Conservation (phyloP, 2,797 vertebrate species). For the Channallabes apus region DNA sequence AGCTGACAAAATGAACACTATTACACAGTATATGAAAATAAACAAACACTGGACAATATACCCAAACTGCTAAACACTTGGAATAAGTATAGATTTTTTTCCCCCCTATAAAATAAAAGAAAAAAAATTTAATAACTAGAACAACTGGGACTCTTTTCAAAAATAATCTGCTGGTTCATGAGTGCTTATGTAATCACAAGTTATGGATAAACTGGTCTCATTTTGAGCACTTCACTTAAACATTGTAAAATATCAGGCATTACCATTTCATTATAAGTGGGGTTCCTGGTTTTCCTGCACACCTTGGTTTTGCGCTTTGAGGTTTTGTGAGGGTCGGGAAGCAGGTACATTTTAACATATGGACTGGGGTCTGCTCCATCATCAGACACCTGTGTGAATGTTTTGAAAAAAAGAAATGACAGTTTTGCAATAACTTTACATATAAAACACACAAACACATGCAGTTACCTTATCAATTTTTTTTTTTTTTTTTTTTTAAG, state of each 20-base stretch:
- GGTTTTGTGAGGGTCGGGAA: conserved; percentile 93
- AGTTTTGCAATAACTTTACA: neutral
- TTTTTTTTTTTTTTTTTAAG: neutral
- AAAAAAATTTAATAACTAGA: neutral
- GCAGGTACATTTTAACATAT: conserved; percentile 97
- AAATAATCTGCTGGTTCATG: neutral
- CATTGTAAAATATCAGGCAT: neutral
- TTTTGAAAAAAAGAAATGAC: neutral
- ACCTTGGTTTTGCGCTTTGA: conserved; percentile 98
- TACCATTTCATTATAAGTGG: conserved; percentile 99
- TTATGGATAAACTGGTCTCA: neutral
- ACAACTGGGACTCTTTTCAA: neutral
- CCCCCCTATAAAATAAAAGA: neutral
- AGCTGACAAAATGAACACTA: too few relatives aligned
- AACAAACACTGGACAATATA: neutral
- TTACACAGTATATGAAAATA: neutral
- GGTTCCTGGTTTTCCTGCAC: conserved; percentile 93
- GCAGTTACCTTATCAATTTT: neutral
- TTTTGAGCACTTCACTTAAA: neutral
- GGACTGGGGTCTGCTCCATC: conserved; percentile 95
- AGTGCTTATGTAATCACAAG: neutral
- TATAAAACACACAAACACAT: neutral
- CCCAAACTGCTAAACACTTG: neutral
- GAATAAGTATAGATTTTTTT: neutral
- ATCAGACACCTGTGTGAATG: conserved; percentile 82